Conservation (phyloP, 2,888 invertebrate genomes). For the Tipula confusa region DNA sequence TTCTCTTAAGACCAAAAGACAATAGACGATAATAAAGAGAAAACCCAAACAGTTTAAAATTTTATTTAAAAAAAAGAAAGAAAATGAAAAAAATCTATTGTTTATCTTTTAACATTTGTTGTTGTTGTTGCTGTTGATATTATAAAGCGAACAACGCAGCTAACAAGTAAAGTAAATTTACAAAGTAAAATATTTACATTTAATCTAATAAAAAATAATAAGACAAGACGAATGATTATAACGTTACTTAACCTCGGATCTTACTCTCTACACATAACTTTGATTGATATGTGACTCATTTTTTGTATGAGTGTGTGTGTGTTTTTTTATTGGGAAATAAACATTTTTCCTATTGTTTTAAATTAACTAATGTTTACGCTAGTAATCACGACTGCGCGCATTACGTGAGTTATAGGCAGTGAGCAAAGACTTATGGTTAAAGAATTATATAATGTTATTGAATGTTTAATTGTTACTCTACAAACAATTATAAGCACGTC, state of each 20-base stretch:
- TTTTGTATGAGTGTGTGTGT: not conserved
- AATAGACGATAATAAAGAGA: not conserved
- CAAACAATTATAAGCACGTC: too few relatives aligned
- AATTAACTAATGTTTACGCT: not conserved
- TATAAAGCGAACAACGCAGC: not conserved
- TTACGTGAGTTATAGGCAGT: not conserved
- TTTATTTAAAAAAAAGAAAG: not conserved
- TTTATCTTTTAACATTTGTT: not conserved
- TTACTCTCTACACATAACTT: not conserved
- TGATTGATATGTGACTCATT: slow-evolving; percentile 20
- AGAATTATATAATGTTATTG: too few relatives aligned
- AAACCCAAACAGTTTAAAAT: not conserved
- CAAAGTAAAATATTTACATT: not conserved
- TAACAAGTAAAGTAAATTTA: not conserved
- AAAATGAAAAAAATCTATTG: slow-evolving; percentile 3
- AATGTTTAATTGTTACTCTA: too few relatives aligned
- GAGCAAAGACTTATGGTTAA: too few relatives aligned
- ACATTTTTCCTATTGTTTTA: not conserved
- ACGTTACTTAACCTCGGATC: not conserved
- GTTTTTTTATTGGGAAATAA: not conserved
- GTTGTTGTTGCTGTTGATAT: not conserved
- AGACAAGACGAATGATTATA: not conserved
- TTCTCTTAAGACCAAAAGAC: not conserved
- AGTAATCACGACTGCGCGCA: not conserved
- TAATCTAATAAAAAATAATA: not conserved